Base-by-base conservation (phyloP, 2,888 invertebrate species). In the Heliconius cydno region DNA sequence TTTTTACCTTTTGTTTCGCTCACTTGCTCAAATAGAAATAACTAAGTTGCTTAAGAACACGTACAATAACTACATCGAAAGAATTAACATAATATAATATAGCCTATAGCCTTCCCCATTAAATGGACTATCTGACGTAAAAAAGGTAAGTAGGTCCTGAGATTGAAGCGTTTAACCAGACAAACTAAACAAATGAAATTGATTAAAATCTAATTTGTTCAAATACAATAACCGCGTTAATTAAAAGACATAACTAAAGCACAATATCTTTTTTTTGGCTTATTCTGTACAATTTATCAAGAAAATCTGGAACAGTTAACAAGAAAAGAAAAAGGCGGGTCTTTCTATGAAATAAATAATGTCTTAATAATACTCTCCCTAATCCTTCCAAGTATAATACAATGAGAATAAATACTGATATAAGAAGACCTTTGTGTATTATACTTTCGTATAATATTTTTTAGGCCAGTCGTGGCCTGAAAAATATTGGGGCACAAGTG, bases 291-390 rank as follows among this genome's bases (percentile, higher is more conserved):
- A 25, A n/a, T 68, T 60, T 68, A 38, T 41, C 13, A 68, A 41
- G 38, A 68, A 68, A n/a, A 25, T 41, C 68, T 68, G 38, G n/a
- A 68, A 68, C 68, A 68, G n/a, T 25, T 41, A 68, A 38, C 38
- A 38, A 68, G 28, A 41, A 41, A 68, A 13, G 38, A 41, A 41
- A 68, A 68, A 34, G 34, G 34, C 34, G 22, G 34, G 15, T 28
- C 3, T 38, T 38, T n/a, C 68, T 68, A 68, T 68, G n/a, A 68
- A 68, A 68, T 68, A 41, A n/a, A 67, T 67, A 34, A 68, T 68
- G 6, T 41, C 68, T 13, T 41, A 13, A 38, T 68, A 68, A 38
- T 68, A 68, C 12, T 22, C 66, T 67, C 30, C 30, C 7, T 41
- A 68, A 68, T 38, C 38, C 38, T n/a, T 68, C n/a, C 38, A 34